phyloP scores from a whole-genome alignment of 1,140 invertebrate species.

The Zeugodacus cucurbitae region DNA sequence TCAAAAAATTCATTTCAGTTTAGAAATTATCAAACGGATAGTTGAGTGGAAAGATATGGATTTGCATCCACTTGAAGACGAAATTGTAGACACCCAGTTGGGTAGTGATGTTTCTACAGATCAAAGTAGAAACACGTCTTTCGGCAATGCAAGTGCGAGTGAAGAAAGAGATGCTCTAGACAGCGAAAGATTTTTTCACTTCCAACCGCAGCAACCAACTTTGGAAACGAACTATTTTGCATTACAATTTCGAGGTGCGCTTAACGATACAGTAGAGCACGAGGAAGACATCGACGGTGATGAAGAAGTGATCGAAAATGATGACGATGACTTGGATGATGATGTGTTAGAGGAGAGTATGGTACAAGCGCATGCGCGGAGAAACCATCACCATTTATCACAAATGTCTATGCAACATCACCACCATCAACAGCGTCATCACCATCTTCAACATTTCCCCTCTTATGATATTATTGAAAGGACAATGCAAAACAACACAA shows the following conservation, averaged over 20 bases:
- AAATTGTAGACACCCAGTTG: slow-evolving; percentile 45
- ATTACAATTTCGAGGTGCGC: slow-evolving; percentile 53
- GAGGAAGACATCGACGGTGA: slow-evolving; percentile 35
- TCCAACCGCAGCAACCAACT: slow-evolving; percentile 57
- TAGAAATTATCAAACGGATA: slow-evolving; percentile 85
- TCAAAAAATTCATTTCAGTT: slow-evolving; percentile 81
- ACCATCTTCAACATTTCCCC: slow-evolving; percentile 3
- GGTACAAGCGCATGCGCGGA: not conserved
- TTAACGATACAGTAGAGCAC: not conserved
- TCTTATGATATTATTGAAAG: not conserved
- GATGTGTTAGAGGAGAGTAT: slow-evolving; percentile 42
- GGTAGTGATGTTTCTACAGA: not conserved
- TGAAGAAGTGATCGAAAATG: not conserved
- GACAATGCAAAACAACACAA: not conserved
- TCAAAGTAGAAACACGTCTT: not conserved
- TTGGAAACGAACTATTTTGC: slow-evolving; percentile 64
- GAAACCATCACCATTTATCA: slow-evolving; percentile 6
- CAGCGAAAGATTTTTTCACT: slow-evolving; percentile 55
- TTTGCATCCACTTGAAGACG: slow-evolving; percentile 82
- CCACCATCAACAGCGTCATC: not conserved
- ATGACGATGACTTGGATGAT: slow-evolving; percentile 8
- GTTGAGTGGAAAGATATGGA: slow-evolving; percentile 88
- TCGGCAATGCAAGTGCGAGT: not conserved
- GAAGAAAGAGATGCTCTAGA: not conserved
- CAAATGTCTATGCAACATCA: slow-evolving; percentile 10